Base-by-base conservation (phyloP, 1,140 invertebrate species). In the Diorhabda sublineata region DNA sequence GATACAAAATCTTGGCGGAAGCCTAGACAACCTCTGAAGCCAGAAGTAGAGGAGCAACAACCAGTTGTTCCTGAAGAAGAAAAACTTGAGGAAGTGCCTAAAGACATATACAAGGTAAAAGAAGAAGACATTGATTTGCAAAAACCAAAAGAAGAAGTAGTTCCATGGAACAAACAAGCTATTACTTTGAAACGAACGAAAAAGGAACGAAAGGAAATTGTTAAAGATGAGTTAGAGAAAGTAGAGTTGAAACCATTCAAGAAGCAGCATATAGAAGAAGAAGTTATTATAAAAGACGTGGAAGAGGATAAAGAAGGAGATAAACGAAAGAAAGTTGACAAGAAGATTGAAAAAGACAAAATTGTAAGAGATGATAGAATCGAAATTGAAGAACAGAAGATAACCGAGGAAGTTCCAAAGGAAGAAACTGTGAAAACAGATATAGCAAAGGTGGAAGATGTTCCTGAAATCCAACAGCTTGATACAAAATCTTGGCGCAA, bases 391-490 rank as follows among this genome's bases (percentile, higher is more conserved):
- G 42, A 61, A 43, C 9, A 66, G 67, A 57, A 47, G 58, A 64
- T 58, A n/a, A 4, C 80, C 80, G 67, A 79, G 78, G 0, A 80
- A 78, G 11, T 80, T 79, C 7, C 70, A 81, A 7, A 83, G 82
- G 63, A 80, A 26, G 87, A 86, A 84, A 87, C 81, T 45, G 82
- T 87, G 74, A 86, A 88, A 79, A 80, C 78, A 11, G 58, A 65
- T 69, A 61, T 43, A 3, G 63, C 44, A 42, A 47, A 4, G 43
- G 41, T 42, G 41, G 68, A 69, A 45, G 56, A 59, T 26, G 52
- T 58, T 11, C 7, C 44, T 7, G 42, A 57, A 45, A 66, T 72
- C 66, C 68, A 69, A 68, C 47, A 74, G 68, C 11, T 47, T 7
- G 70, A 78, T 61, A 74, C 42, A 45, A 61, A 7, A 58, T 70